Evolutionary conservation across 2,113 vertebrate species (phyloP), one percentile per base, ranked within the genome.

Genomic region (Cygnus atratus): DNA sequence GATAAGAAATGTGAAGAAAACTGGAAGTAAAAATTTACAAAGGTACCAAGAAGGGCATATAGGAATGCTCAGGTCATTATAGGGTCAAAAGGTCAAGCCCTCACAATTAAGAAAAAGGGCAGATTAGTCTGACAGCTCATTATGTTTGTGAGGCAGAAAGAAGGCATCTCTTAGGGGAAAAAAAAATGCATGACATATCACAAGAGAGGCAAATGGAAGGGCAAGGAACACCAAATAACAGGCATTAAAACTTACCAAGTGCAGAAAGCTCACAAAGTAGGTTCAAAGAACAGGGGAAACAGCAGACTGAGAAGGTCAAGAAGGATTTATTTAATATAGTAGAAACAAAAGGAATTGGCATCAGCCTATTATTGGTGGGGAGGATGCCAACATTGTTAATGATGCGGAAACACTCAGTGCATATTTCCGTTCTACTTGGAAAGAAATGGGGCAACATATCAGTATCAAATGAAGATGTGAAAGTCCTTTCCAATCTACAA

Each of bases 1-100:
- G 55, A 41, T 78, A 85, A 85, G 57, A 92, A 87, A 84, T 4
- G 11, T 84, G 91, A 95, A 52, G 76, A 93, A 88, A 94, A 75
- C 46, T 46, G 52, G n/a, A 31, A 94, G 28, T 67, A 84, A 92
- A 95, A 93, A 83, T 70, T 79, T 83, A 57, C 75, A 84, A 92
- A 92, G 67, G 79, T 61, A 76, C 16, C 55, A 24, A 74, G 75
- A 87, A 86, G 5, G 12, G 10, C 39, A 26, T 70, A 41, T 67
- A 93, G 79, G 67, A 59, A 88, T 44, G 77, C 19, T 14, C 31
- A 77, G 67, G 75, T 79, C 63, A 77, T 72, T 85, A 74, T 65
- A 61, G 46, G 84, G 80, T 76, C 81, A 91, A 93, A 39, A 62
- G 41, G 71, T 52, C 66, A 88, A 95, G 48, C 5, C 72, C 92